A percentile compares a stretch with the other conserved stretches of the same genome.
phyloP scores from a whole-genome alignment of 2,113 vertebrate species.

The Chloebia gouldiae region DNA sequence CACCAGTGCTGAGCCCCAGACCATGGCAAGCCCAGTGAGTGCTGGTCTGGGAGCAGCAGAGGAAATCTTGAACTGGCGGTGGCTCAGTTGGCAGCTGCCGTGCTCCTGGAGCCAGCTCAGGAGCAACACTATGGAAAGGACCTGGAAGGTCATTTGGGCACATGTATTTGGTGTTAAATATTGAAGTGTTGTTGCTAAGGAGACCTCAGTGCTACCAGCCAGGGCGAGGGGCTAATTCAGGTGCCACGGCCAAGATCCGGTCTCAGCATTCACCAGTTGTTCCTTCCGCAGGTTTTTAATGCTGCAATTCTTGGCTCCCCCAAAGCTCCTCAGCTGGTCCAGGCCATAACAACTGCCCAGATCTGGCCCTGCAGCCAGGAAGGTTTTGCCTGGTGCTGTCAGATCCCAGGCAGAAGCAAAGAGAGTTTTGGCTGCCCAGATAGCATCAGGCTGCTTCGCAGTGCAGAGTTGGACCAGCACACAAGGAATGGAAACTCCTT shows the following conservation, averaged over 20 bases:
- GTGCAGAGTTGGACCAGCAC: not conserved
- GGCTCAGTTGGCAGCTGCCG: not conserved
- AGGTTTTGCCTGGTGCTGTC: not conserved
- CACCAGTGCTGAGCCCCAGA: not conserved
- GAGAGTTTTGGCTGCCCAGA: not conserved
- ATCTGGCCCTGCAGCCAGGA: not conserved
- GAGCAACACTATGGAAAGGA: not conserved
- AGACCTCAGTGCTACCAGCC: not conserved
- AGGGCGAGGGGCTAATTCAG: not conserved
- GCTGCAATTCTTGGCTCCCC: not conserved
- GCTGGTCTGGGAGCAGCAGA: not conserved
- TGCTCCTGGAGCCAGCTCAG: not conserved
- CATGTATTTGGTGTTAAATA: conserved; percentile 11
- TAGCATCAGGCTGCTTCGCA: not conserved
- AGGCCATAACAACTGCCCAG: not conserved
- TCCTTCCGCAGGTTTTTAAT: not conserved
- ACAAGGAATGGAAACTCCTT: not conserved
- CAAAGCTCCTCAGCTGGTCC: not conserved
- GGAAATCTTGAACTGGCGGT: not conserved
- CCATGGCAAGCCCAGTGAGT: not conserved
- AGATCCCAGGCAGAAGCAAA: not conserved
- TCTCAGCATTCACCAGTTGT: not conserved
- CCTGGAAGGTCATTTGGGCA: conserved; percentile 2
- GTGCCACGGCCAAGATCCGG: not conserved
- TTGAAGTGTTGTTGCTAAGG: conserved; percentile 37